Percentiles rank a stretch among this genome's conserved stretches.
Conservation (phyloP, 2,888 invertebrate species). For the Epirrhoe tristata region DNA sequence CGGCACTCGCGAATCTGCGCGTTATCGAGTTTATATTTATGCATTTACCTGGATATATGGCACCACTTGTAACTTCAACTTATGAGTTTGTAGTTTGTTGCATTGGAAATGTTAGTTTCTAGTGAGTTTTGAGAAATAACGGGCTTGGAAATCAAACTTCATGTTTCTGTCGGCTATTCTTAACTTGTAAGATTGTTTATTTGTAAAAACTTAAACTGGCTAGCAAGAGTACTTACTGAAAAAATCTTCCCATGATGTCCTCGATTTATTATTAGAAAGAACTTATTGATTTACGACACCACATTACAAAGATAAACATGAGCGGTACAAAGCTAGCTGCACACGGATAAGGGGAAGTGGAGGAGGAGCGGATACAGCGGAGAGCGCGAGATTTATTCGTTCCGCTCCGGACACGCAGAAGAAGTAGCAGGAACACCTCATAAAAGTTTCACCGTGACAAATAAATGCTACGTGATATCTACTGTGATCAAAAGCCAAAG, state of each 20-base stretch:
- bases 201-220: too few relatives aligned
- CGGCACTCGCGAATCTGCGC: conserved; percentile 39
- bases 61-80: conserved; percentile 26
- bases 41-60: conserved; percentile 23
- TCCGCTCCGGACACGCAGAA: conserved; percentile 32
- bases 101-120: conserved; percentile 14
- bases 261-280: conserved; percentile 32
- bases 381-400: conserved; percentile 45
- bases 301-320: conserved; percentile 32
- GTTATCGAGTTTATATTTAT: conserved; percentile 31
- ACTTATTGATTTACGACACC: conserved; percentile 36
- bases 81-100: conserved; percentile 29
- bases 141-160: background rate
- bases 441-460: conserved; percentile 7
- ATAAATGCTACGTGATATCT: background rate
- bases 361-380: conserved; percentile 34
- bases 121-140: background rate
- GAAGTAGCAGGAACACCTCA: conserved; percentile 8
- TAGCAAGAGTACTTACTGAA: too few relatives aligned
- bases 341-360: conserved; percentile 32
- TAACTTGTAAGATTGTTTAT: background rate
- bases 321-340: conserved; percentile 38
- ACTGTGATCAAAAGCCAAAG: background rate
- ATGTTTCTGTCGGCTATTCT: background rate
- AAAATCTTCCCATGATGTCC: conserved; percentile 16